Conservation (phyloP, 2,113 vertebrate genomes). For the Tor tambroides region DNA sequence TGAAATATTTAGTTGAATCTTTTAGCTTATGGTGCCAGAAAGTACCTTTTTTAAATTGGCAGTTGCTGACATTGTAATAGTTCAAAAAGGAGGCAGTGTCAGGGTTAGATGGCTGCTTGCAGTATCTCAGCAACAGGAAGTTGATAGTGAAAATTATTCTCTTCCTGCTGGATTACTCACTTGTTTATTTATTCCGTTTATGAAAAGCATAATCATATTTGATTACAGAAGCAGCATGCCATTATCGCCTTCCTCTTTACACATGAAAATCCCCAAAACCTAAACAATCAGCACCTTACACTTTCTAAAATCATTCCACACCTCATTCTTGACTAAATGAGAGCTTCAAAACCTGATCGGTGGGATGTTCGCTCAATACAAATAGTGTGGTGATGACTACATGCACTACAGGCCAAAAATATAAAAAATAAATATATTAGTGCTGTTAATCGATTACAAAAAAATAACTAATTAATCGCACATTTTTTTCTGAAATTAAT, state of each 20-base stretch:
- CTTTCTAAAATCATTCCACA: slow-evolving; percentile 24
- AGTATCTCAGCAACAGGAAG: slow-evolving; percentile 67
- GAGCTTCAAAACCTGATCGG: slow-evolving; percentile 57
- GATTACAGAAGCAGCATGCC: slow-evolving; percentile 5
- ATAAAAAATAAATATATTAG: background rate
- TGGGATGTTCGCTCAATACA: slow-evolving; percentile 50
- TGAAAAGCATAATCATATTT: slow-evolving; percentile 12
- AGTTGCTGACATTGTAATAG: background rate
- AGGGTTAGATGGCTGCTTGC: background rate
- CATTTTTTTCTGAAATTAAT: too few species aligned
- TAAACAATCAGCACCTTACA: background rate
- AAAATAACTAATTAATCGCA: too few species aligned
- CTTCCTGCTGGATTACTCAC: slow-evolving; percentile 64
- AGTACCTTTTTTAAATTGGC: background rate
- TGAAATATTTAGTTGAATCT: background rate
- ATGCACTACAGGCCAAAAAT: background rate
- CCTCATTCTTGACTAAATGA: background rate
- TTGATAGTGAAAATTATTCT: slow-evolving; percentile 63
- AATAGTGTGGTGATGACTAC: background rate
- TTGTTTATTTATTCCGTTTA: slow-evolving; percentile 63
- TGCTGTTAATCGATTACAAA: too few species aligned
- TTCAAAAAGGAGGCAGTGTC: background rate
- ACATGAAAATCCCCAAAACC: slow-evolving; percentile 35
- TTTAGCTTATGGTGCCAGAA: background rate
- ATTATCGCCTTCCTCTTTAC: slow-evolving; percentile 48